A percentile compares a stretch with the other conserved stretches of the same genome.
phyloP scores from a whole-genome alignment of 2,797 vertebrate genomes.

The Ciconia nigra region DNA sequence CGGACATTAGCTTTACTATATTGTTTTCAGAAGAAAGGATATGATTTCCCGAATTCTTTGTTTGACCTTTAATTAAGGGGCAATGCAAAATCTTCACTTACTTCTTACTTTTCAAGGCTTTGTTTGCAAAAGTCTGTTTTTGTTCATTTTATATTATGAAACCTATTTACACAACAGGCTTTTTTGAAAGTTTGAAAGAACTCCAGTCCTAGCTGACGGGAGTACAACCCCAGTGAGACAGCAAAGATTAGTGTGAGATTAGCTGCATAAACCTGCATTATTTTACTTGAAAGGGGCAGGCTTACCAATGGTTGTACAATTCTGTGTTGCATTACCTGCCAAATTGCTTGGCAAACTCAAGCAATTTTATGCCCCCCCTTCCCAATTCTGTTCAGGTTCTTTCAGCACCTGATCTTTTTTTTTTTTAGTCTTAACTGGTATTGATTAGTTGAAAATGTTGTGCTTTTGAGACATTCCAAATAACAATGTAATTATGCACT shows the following conservation, averaged over 20 bases:
- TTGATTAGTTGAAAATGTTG: not conserved
- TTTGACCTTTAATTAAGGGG: not conserved
- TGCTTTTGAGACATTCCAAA: not conserved
- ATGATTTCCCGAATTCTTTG: not conserved
- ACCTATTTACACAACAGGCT: conserved; percentile 18
- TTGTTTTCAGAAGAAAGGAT: not conserved
- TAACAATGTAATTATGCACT: not conserved
- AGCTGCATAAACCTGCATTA: not conserved
- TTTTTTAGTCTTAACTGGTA: not conserved
- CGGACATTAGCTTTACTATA: not conserved
- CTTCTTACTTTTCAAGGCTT: not conserved
- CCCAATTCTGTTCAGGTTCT: not conserved
- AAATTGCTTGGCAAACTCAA: not conserved
- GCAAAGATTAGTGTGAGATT: conserved; percentile 41
- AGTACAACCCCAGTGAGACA: not conserved
- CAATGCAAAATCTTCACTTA: not conserved
- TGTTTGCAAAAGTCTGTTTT: not conserved
- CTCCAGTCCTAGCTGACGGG: not conserved
- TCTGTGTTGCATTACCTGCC: not conserved
- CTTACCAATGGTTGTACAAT: conserved; percentile 13
- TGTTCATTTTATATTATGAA: not conserved
- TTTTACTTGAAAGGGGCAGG: conserved; percentile 25
- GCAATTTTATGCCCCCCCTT: not conserved
- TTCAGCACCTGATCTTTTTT: not conserved
- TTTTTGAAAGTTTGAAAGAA: not conserved